phyloP scores from a whole-genome alignment of 2,113 vertebrate genomes.

The Phrynosoma blainvillii region DNA sequence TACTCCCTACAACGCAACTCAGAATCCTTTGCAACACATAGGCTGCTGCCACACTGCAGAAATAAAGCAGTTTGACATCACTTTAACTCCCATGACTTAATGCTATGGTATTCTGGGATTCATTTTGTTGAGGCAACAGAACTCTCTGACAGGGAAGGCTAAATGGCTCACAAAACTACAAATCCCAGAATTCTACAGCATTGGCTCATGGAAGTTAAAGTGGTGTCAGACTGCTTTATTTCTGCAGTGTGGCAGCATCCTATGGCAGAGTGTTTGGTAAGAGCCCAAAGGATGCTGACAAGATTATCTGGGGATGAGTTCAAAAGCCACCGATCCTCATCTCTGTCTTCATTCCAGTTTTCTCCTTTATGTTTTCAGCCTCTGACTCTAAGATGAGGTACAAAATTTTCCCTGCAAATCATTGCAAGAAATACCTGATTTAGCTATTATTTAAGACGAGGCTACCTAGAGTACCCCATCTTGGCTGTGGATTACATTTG shows the following conservation, averaged over 20 bases:
- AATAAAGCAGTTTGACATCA: no score
- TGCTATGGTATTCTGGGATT: no score
- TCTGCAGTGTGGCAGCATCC: background rate
- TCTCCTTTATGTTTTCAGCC: background rate
- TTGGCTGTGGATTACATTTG: slow-evolving; percentile 26
- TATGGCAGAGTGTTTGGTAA: background rate
- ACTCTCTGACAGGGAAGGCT: no score
- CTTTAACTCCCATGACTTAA: no score
- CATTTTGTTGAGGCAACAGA: no score
- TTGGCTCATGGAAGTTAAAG: no score
- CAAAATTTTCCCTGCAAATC: background rate
- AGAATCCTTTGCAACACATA: background rate
- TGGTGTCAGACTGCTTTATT: no score
- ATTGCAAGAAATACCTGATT: background rate
- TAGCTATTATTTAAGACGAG: background rate
- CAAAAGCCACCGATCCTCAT: background rate
- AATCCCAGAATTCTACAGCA: no score
- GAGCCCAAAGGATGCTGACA: background rate
- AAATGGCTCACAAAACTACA: no score
- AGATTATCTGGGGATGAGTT: background rate
- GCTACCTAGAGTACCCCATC: slow-evolving; percentile 9
- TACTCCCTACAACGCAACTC: background rate
- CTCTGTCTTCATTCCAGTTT: background rate
- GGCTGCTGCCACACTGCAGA: no score
- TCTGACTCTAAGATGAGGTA: background rate